phyloP scores from a whole-genome alignment of 2,797 vertebrate species.

The Syngnathus acus region DNA sequence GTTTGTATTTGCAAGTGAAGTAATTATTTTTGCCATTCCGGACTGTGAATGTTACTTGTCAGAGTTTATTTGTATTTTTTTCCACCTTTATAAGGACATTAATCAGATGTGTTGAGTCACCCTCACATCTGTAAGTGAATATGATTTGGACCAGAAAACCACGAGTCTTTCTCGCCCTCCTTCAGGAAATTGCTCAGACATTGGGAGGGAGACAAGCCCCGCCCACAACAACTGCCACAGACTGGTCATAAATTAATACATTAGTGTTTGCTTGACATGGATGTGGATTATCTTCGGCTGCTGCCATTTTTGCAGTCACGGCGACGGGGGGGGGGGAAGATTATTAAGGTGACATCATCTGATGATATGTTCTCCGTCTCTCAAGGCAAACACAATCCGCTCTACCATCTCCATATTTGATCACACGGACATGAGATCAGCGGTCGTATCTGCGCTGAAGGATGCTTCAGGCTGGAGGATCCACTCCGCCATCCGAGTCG shows the following conservation, averaged over 20 bases:
- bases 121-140: conserved; percentile 25
- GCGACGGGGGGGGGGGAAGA: neutral
- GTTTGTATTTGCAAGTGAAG: neutral
- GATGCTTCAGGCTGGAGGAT: conserved; percentile 3
- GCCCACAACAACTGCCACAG: conserved; percentile 36
- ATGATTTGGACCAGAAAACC: conserved; percentile 60
- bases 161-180: conserved; percentile 52
- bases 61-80: conserved; percentile 40
- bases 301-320: conserved; percentile 31
- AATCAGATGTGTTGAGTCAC: conserved; percentile 53
- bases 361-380: neutral
- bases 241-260: conserved; percentile 56
- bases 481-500: conserved; percentile 1
- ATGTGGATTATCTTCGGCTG: conserved; percentile 40
- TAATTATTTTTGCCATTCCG: neutral
- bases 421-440: neutral
- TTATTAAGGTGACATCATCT: neutral
- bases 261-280: conserved; percentile 54
- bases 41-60: conserved; percentile 32
- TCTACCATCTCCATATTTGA: neutral
- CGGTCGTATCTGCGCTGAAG: neutral
- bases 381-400: neutral
- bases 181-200: conserved; percentile 61
- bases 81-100: conserved; percentile 53
- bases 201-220: conserved; percentile 39